Base-by-base conservation (phyloP, 2,888 invertebrate genomes). In the Monochamus alternatus region DNA sequence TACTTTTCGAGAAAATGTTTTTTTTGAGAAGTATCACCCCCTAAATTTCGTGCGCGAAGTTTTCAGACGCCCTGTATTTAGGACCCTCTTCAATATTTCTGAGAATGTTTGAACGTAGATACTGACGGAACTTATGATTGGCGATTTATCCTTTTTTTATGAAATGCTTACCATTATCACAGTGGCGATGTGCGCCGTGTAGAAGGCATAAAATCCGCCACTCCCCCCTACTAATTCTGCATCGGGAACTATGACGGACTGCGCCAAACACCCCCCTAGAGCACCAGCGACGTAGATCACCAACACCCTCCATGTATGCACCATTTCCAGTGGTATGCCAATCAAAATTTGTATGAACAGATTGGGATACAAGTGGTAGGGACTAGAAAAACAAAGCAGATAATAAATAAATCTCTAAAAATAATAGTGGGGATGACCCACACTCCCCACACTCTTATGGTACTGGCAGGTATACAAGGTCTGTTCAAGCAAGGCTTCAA, bases 291-390 rank as follows among this genome's bases (percentile, higher is more conserved):
- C 85, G 88, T 97, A 97, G 52, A 97, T 94, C 31, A 94, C 89
- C 0, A 94, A 90, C 3, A 98, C 95, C 72, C 98, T 97, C 94
- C 96, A 97, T 80, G 95, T 93, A 88, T 98, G 98, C 1, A 99
- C 98, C 93, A 98, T 94, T 89, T 99, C 98, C 77, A 99, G 89
- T 0, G 98, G 97, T 14, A 98, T 93, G 0, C 98, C 98, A 75
- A 99, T 91, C 88, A 97, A 92, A 78, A 98, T 90, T 88, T 98
- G 98, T 78, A 98, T 96, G 65, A 97, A 89, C 30, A 98, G 90
- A 88, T 99, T 98, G 86, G 96, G 95, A 79, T 95, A 90, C 47
- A 98, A 91, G 88, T 99, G 98, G 86, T 95, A 92, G 65, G 93
- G 92, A 68, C 96, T 96, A 90, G 59, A 85, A 84, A 65, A 81